A percentile compares a stretch with the other conserved stretches of the same genome.
Evolutionary conservation across 2,888 invertebrate genomes (phyloP).

Genomic region (Spialia ferax): DNA sequence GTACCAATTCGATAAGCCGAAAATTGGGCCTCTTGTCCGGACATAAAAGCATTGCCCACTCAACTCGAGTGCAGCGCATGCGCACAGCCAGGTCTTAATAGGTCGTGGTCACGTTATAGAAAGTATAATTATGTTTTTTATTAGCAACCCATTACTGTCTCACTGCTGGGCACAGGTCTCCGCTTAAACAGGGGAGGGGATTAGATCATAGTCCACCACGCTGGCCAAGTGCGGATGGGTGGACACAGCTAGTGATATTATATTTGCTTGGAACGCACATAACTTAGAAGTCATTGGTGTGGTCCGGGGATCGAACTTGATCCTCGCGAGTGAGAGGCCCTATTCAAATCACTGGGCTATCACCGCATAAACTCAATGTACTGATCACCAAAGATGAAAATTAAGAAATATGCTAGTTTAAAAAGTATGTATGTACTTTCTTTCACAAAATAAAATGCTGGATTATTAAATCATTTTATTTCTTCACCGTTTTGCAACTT

Average conservation of each 20-base stretch:
- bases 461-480: neutral
- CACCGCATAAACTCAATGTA: too few relatives aligned
- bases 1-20: constrained; percentile 34
- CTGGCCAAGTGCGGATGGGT: too few relatives aligned
- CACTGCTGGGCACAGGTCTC: too few relatives aligned
- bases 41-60: constrained; percentile 24
- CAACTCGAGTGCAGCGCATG: constrained; percentile 7
- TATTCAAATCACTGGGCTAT: too few relatives aligned
- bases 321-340: too few relatives aligned
- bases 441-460: neutral
- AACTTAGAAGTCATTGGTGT: too few relatives aligned
- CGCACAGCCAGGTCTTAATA: neutral
- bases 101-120: constrained; percentile 25
- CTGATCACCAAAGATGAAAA: neutral
- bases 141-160: too few relatives aligned
- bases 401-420: neutral
- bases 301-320: too few relatives aligned
- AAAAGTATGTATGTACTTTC: neutral
- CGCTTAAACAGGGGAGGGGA: too few relatives aligned
- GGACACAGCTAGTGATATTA: too few relatives aligned
- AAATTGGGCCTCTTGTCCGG: constrained; percentile 26
- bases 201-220: too few relatives aligned
- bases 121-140: neutral
- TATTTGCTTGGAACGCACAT: too few relatives aligned
- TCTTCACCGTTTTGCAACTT: neutral